Base-by-base conservation (phyloP, 2,797 vertebrate genomes). In the Lepilemur septentrionalis region DNA sequence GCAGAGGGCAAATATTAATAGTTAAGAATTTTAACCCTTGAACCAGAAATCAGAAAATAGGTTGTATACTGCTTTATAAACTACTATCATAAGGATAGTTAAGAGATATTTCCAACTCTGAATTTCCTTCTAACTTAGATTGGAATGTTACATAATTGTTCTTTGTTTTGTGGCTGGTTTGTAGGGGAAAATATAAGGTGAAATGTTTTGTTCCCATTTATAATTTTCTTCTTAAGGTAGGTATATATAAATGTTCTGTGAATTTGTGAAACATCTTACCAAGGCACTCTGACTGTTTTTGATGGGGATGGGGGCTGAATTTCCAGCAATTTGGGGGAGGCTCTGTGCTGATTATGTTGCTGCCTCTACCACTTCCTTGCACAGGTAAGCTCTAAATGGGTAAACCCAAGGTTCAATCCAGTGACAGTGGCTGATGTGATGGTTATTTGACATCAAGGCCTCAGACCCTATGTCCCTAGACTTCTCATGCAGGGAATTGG, bases 11-110 rank as follows among this genome's bases (percentile, higher is more conserved):
- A 78, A 89, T 59, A 59, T 28, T 59, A 59, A 59, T 65, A 70
- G 32, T 73, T 78, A 84, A 82, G n/a, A 95, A 95, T 87, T 96
- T 22, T 87, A 67, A 65, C 32, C 15, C 38, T 25, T 87, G 28
- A 93, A n/a, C 17, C n/a, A 75, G 20, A 90, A 93, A 73, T 78
- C 13, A 94, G 70, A 89, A 93, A 87, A 79, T 67, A 91, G 5
- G 7, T 57, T 91, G 35, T 18, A 38, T 59, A 85, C 22, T 75
- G 76, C 1, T 89, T 94, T 79, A 72, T 73, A 91, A 73, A 41
- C 15, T 86, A 57, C 18, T 65, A 4, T 72, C 11, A 59, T 43
- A 91, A 91, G 38, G 38, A 69, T 79, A 72, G 15, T 52, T 52
- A 30, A 30, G 63, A 65, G 8, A 72, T 79, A 81, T 89, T 91